Conservation (phyloP, 2,113 vertebrate species). For the Corydoras sp. region DNA sequence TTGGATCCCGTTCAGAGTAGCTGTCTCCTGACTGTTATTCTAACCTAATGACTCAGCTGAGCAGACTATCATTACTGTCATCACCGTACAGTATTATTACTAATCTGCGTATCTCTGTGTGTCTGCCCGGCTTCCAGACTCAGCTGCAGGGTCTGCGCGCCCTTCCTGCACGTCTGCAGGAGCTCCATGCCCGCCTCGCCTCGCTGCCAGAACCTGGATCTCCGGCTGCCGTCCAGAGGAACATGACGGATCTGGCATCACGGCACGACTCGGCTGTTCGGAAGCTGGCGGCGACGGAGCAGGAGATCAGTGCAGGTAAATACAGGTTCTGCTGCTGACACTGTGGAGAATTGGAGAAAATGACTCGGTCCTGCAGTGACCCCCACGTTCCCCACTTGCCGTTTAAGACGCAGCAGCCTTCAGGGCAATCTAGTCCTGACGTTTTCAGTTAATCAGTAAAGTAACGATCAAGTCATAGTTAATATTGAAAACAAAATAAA, state of each 20-base stretch:
- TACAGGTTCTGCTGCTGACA: not conserved
- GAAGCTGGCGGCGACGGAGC: conserved; percentile 3
- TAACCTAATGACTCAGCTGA: not conserved
- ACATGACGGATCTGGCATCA: not conserved
- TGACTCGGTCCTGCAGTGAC: too few species aligned
- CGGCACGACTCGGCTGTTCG: not conserved
- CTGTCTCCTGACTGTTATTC: not conserved
- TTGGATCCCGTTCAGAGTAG: not conserved
- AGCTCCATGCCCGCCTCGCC: conserved; percentile 8
- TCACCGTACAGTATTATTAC: not conserved
- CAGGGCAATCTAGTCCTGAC: too few species aligned
- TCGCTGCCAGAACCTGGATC: conserved; percentile 1
- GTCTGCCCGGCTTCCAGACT: conserved; percentile 14
- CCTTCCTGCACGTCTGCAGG: conserved; percentile 8
- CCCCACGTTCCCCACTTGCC: too few species aligned
- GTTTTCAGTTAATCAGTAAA: too few species aligned
- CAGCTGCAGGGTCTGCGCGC: conserved; percentile 13
- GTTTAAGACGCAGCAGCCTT: too few species aligned
- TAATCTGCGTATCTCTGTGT: conserved; percentile 23
- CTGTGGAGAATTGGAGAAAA: not conserved
- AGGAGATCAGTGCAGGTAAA: conserved; percentile 34
- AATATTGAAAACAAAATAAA: too few species aligned
- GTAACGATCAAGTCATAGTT: too few species aligned
- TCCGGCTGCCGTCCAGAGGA: conserved; percentile 14
- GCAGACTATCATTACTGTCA: not conserved